Base-by-base conservation (phyloP, 2,888 invertebrate genomes). In the Agriopis marginaria region DNA sequence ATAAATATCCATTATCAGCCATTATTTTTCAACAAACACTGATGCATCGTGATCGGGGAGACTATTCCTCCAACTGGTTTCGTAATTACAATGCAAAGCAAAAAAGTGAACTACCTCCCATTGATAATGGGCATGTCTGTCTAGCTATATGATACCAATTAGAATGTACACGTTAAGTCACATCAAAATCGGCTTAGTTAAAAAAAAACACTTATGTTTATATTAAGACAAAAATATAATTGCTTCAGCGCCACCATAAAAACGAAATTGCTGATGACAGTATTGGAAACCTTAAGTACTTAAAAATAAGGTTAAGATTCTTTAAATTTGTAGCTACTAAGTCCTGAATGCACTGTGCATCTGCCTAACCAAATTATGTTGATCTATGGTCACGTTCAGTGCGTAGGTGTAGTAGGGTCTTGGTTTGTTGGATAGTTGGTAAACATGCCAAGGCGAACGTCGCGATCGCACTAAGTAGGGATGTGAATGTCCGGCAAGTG, bases 391-490 rank as follows among this genome's bases (percentile, higher is more conserved):
- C 23, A 14, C n/a, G 56, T 45, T 49, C 55, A 63, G 49, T 59
- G 65, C 45, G 60, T 68, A 63, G 63, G 63, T 50, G 66, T 65
- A 54, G 8, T 6, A 12, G 47, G 69, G 53, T 75, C 76, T 74
- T 39, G 47, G 78, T 78, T 61, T 61, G 75, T 75, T 80, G 83
- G 82, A 70, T 78, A 78, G n/a, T 75, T 32, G 76, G 80, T 84
- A 86, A 82, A 86, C 83, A 82, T 82, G 81, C 84, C 86, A 86
- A 88, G 87, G 86, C 83, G 84, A 87, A 85, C 81, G 79, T 73
- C 75, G 76, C 82, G 84, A 86, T 86, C 88, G 82, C 82, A 84
- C 83, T 87, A 85, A 83, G 44, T 69, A 65, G 69, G n/a, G 69
- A 50, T 56, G 69, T 42, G 42, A 42, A 59, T 32, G 9, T 49